Base-by-base conservation (phyloP, 2,888 invertebrate genomes). In the Lacanobia wlatinum region DNA sequence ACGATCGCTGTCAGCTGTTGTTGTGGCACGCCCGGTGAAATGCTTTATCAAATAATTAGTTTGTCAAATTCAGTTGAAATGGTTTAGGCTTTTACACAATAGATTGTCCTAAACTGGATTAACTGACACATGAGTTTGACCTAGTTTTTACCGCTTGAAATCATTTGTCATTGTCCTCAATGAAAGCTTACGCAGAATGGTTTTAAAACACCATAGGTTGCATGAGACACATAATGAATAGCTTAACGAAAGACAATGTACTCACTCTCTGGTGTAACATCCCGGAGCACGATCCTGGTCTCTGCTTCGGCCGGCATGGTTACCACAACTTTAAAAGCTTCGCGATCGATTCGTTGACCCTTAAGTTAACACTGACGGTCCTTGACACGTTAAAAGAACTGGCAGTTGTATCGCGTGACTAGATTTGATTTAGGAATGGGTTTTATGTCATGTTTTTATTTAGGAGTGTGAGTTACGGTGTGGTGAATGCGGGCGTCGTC, bases 211-310 rank as follows among this genome's bases (percentile, higher is more conserved):
- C 40, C n/a, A 21, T 18, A n/a, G 8, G 38, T 28, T 46, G 68
- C 65, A 64, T 7, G 23, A 55, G 12, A 43, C 38, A 43, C 38
- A 59, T 58, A 52, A 34, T 60, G 61, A 62, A 72, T 62, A 72
- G 9, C 10, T 12, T 53, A 69, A 72, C n/a, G 10, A 59, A 67
- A 52, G 18, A 64, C 55, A 75, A 60, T 65, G 70, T 79, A 93
- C 95, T 95, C 85, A 96, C 96, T 90, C 80, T 96, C 96, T 63
- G 95, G 94, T 28, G 96, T 96, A 52, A 96, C 92, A 87, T 95
- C 93, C 53, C 93, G 90, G 55, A 94, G 90, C 55, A 95, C 91
- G 73, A 96, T 92, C 83, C 89, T 92, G 38, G 90, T 88, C 78
- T 91, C 93, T 77, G 88, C 84, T 90, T 94, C 93, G 71, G 94